Evolutionary conservation across 2,797 vertebrate genomes (phyloP).

Genomic region (Lemur catta): DNA sequence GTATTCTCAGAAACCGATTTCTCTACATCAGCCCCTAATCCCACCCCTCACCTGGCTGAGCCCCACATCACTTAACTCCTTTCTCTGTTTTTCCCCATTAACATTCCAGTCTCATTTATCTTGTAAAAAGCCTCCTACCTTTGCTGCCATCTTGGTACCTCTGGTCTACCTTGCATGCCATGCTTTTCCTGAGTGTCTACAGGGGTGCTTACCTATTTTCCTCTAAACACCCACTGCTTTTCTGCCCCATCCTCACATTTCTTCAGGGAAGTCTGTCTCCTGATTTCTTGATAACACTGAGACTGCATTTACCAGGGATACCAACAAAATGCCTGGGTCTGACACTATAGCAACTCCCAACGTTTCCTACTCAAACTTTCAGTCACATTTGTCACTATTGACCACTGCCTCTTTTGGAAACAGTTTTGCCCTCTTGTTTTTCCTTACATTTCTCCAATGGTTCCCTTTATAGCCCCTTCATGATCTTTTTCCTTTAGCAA

Average conservation of each 20-base stretch:
- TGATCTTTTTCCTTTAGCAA: not conserved
- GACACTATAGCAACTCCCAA: not conserved
- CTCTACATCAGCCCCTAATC: not conserved
- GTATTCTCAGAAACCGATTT: not conserved
- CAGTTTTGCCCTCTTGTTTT: not conserved
- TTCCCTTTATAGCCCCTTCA: not conserved
- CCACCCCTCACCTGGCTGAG: not conserved
- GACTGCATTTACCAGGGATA: not conserved
- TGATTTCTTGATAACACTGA: not conserved
- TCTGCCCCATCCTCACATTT: not conserved
- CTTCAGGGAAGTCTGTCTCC: not conserved
- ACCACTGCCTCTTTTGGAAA: not conserved
- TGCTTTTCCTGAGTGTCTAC: not conserved
- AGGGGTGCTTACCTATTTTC: not conserved
- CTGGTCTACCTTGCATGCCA: not conserved
- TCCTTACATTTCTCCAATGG: not conserved
- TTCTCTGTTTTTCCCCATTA: not conserved
- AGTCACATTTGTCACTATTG: not conserved
- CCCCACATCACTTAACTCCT: too few relatives aligned
- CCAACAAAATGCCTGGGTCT: not conserved
- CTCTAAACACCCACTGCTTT: not conserved
- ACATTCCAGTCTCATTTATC: not conserved
- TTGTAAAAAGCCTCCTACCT: fast-evolving
- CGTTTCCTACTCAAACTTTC: not conserved
- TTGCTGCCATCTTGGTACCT: not conserved